These are phyloP conservation scores for Myopa tessellatipennis DNA, from an alignment of 2,888 invertebrate genomes.

Conservation along the genomic window DNA sequence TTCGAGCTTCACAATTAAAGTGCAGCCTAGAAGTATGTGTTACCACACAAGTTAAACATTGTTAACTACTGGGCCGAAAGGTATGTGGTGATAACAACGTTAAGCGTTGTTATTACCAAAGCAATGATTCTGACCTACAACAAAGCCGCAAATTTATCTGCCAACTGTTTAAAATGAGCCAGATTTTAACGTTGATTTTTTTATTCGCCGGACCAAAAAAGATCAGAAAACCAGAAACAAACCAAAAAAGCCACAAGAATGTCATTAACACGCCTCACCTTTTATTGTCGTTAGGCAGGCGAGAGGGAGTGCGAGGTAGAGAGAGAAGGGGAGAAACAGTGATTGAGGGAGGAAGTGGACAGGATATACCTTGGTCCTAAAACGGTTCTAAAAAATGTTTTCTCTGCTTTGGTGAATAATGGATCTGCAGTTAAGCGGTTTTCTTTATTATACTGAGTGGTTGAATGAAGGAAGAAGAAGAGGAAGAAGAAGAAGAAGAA, in stretches of 20 bases:
- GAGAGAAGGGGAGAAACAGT: background rate
- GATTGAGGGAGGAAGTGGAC: constrained; percentile 3
- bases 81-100: too few species aligned
- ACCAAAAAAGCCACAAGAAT: background rate
- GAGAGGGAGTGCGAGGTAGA: background rate
- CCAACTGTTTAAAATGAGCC: background rate
- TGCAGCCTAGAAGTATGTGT: too few species aligned
- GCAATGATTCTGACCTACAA: too few species aligned
- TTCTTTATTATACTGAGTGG: background rate
- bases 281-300: constrained; percentile 20
- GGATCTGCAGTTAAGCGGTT: background rate
- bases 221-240: too few species aligned
- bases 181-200: constrained; percentile 1
- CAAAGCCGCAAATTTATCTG: constrained; percentile 25
- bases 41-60: too few species aligned
- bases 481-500: too few species aligned
- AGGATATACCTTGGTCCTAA: constrained; percentile 44
- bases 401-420: background rate
- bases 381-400: background rate
- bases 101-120: too few species aligned
- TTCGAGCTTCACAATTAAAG: too few species aligned
- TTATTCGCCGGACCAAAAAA: background rate
- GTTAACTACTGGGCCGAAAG: too few species aligned
- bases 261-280: constrained; percentile 7
- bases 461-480: background rate